Conservation (phyloP, 2,888 invertebrate genomes). For the Melanargia galathea region DNA sequence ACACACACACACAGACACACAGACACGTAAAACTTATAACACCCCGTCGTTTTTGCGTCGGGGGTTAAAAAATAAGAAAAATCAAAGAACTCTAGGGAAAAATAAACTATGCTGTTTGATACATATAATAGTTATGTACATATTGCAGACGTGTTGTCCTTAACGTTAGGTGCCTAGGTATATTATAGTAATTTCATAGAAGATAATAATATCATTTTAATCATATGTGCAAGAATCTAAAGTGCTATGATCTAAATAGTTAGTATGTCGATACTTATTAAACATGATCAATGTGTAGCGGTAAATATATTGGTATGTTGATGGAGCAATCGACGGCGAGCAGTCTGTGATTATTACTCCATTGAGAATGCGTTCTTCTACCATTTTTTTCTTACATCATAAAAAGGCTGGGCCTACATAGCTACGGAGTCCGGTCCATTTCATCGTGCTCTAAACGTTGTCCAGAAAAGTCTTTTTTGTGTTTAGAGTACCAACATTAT, state of each 20-base stretch:
- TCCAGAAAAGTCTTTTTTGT: not conserved
- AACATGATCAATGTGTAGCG: not conserved
- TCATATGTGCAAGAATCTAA: slow-evolving; percentile 4
- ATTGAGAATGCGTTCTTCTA: slow-evolving; percentile 18
- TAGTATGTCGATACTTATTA: slow-evolving; percentile 18
- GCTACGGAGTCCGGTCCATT: not conserved
- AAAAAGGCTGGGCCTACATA: not conserved
- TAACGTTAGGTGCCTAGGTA: no score
- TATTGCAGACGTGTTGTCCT: not conserved
- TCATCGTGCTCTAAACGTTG: not conserved
- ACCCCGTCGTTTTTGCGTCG: no score
- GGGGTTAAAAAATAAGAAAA: no score
- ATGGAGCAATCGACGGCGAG: slow-evolving; percentile 25
- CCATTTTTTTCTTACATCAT: slow-evolving; percentile 16
- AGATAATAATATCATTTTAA: not conserved
- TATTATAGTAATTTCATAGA: no score
- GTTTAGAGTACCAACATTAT: not conserved
- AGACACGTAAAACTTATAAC: no score
- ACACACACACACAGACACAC: no score
- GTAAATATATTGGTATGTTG: slow-evolving; percentile 21
- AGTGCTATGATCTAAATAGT: slow-evolving; percentile 13
- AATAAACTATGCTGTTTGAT: no score
- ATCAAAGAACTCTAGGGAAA: no score
- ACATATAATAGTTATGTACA: not conserved
- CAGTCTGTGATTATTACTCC: slow-evolving; percentile 23